Evolutionary conservation across 1,140 invertebrate genomes (phyloP).

Genomic region (Ladona fulva): DNA sequence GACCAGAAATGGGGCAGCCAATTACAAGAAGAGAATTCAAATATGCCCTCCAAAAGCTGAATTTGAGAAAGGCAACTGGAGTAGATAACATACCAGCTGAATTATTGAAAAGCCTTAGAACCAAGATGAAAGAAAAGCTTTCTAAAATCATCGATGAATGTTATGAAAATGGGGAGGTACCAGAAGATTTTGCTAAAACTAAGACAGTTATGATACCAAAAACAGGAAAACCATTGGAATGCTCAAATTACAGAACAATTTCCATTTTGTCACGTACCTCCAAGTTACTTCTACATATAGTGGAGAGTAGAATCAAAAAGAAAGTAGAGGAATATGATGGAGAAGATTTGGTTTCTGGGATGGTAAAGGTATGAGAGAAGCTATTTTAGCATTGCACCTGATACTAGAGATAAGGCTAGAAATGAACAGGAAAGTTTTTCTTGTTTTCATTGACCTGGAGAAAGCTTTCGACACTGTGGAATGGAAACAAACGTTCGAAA

Average conservation of each 20-base stretch:
- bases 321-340: too few relatives aligned
- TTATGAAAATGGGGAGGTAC: not conserved
- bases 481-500: too few relatives aligned
- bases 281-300: too few relatives aligned
- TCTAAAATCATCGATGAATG: not conserved
- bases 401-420: too few relatives aligned
- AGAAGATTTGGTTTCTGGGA: too few relatives aligned
- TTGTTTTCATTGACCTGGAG: too few relatives aligned
- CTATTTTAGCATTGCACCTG: too few relatives aligned
- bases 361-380: too few relatives aligned
- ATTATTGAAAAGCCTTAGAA: not conserved
- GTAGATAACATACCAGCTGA: not conserved
- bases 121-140: not conserved
- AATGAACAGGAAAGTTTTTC: too few relatives aligned
- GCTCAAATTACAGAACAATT: not conserved
- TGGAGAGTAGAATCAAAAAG: too few relatives aligned
- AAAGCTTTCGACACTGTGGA: too few relatives aligned
- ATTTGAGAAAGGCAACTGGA: not conserved
- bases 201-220: not conserved
- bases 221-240: not conserved
- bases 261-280: too few relatives aligned
- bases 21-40: not conserved
- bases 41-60: not conserved
- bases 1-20: not conserved
- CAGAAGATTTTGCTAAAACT: not conserved